Percentiles rank a stretch among this genome's conserved stretches.
These are phyloP conservation scores for Galaxias olidus DNA, from an alignment of 2,797 vertebrate genomes.

Conservation along the genomic window DNA sequence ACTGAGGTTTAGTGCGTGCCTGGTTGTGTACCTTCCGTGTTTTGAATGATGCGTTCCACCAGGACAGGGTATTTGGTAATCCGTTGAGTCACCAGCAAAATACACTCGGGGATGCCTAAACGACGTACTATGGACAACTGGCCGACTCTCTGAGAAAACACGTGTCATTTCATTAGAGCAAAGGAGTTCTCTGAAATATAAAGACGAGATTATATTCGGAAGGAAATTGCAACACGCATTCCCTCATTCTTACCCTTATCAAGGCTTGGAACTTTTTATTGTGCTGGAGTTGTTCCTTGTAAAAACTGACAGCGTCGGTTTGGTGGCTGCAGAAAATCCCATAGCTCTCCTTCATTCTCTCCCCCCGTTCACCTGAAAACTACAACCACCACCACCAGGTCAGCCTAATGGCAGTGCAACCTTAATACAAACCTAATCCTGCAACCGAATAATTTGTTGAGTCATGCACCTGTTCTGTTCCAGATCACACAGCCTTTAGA, in stretches of 20 bases:
- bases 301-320: constrained; percentile 80
- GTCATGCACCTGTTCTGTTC: no score
- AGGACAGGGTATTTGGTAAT: constrained; percentile 96
- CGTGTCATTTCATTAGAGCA: not conserved
- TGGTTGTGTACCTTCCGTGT: constrained; percentile 83
- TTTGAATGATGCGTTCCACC: constrained; percentile 89
- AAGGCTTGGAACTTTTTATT: constrained; percentile 90
- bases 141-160: constrained; percentile 81
- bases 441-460: not conserved
- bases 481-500: no score
- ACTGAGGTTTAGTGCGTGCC: not conserved
- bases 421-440: not conserved
- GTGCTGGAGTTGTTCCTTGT: constrained; percentile 87
- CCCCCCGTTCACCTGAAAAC: constrained; percentile 87
- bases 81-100: constrained; percentile 92
- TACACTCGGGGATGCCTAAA: constrained; percentile 88
- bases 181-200: not conserved
- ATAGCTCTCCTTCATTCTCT: constrained; percentile 81
- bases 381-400: constrained; percentile 39
- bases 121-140: constrained; percentile 85
- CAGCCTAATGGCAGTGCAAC: not conserved
- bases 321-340: constrained; percentile 85
- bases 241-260: constrained; percentile 80
- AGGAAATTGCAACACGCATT: not conserved
- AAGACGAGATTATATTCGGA: not conserved